phyloP scores from a whole-genome alignment of 2,888 invertebrate species.

The Drosophila emarginata region DNA sequence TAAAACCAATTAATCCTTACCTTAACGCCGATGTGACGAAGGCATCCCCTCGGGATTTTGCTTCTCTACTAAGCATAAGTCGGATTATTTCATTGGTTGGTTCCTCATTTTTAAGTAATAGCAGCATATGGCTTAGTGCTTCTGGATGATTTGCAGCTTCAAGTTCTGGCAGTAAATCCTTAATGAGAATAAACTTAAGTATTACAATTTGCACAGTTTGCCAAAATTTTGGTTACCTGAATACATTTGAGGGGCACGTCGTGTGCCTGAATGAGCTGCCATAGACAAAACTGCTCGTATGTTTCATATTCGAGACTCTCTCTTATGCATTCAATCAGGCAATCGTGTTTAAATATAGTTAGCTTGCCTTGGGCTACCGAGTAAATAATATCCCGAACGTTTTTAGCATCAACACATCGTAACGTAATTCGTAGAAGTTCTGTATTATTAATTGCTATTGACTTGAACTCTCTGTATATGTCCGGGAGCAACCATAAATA shows the following conservation, averaged over 20 bases:
- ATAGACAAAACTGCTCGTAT: conserved; percentile 97
- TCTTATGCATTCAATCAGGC: conserved; percentile 88
- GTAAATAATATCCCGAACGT: conserved; percentile 95
- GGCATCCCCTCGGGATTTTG: conserved; percentile 88
- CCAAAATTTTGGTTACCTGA: conserved; percentile 69
- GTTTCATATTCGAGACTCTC: conserved; percentile 97
- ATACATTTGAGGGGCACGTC: conserved; percentile 96
- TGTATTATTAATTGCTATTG: conserved; percentile 92
- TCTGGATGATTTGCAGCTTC: conserved; percentile 94
- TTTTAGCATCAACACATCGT: conserved; percentile 93
- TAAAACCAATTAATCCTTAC: conserved; percentile 57
- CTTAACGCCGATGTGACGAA: conserved; percentile 96
- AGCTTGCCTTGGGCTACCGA: conserved; percentile 94
- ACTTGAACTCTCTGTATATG: conserved; percentile 94
- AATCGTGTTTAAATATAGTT: conserved; percentile 90
- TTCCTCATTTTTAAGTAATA: conserved; percentile 95
- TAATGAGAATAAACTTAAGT: neutral
- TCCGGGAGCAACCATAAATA: conserved; percentile 97
- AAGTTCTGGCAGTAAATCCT: conserved; percentile 87
- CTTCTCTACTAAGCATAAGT: conserved; percentile 90
- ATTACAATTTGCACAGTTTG: neutral
- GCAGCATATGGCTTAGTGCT: conserved; percentile 93
- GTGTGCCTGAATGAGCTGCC: conserved; percentile 97
- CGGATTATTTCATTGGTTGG: conserved; percentile 93
- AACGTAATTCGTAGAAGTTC: conserved; percentile 94